Conservation (phyloP, 2,797 vertebrate genomes). For the Melanotaenia parkinsoni region DNA sequence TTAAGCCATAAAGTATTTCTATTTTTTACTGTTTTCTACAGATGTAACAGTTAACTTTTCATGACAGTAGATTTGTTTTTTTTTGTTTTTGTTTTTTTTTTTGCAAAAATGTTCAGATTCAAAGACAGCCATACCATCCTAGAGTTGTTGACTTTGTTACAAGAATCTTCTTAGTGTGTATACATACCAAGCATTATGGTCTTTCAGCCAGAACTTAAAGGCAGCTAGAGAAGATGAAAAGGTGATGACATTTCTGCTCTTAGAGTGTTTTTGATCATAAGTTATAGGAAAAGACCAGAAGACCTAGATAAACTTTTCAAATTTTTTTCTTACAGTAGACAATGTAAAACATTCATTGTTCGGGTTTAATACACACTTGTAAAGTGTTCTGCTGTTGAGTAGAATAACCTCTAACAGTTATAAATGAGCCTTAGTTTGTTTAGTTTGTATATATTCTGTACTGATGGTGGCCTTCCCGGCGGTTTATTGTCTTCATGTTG, state of each 20-base stretch:
- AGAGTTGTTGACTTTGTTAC: conserved; percentile 7
- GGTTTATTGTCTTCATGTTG: conserved; percentile 27
- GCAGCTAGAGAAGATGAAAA: conserved; percentile 55
- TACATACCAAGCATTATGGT: conserved; percentile 2
- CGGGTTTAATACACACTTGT: neutral
- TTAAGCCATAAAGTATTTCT: neutral
- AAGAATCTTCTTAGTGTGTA: conserved; percentile 7
- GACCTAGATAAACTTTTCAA: conserved; percentile 9
- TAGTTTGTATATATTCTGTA: conserved; percentile 39
- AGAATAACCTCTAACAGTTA: neutral
- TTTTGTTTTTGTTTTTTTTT: no score
- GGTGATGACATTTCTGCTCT: neutral
- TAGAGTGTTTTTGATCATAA: neutral
- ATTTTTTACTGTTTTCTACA: conserved; percentile 11
- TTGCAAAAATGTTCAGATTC: neutral
- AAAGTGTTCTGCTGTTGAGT: neutral
- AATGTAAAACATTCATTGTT: neutral
- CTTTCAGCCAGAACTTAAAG: conserved; percentile 37
- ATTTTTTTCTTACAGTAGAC: neutral
- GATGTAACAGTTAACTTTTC: conserved; percentile 15
- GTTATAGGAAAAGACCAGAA: conserved; percentile 8
- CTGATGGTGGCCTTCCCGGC: conserved; percentile 27
- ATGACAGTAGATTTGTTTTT: neutral
- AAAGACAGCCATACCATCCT: neutral
- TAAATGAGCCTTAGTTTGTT: conserved; percentile 17